Evolutionary conservation across 2,888 invertebrate species (phyloP).

Genomic region (Latrodectus hesperus): DNA sequence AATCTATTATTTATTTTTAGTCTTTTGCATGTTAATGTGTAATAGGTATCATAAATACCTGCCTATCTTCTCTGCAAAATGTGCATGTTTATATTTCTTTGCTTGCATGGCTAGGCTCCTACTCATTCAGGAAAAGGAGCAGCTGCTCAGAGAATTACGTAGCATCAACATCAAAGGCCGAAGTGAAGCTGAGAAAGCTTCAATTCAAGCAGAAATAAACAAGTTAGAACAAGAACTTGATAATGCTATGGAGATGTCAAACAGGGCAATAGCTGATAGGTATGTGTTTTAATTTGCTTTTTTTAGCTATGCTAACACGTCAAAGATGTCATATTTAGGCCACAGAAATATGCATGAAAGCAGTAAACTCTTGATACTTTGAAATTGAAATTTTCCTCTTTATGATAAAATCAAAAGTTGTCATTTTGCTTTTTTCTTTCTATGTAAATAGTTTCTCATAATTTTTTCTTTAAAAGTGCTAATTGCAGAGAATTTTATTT

Average conservation of each 20-base stretch:
- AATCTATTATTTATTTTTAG: slow-evolving; percentile 4
- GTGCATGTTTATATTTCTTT: slow-evolving; percentile 63
- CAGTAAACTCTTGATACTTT: too few species aligned
- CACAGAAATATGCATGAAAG: too few species aligned
- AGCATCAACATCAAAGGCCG: slow-evolving; percentile 81
- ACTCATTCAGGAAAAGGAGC: slow-evolving; percentile 96
- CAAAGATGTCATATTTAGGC: too few species aligned
- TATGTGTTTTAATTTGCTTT: slow-evolving; percentile 70
- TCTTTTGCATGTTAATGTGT: slow-evolving; percentile 38
- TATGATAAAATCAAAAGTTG: too few species aligned
- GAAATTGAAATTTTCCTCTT: too few species aligned
- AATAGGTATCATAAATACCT: slow-evolving; percentile 10
- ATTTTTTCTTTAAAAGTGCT: too few species aligned
- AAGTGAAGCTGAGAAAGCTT: slow-evolving; percentile 88
- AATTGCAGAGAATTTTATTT: too few species aligned
- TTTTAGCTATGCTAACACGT: too few species aligned
- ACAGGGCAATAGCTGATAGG: slow-evolving; percentile 93
- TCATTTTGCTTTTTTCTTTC: too few species aligned
- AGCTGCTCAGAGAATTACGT: slow-evolving; percentile 89
- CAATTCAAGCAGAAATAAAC: slow-evolving; percentile 88
- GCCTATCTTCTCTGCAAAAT: slow-evolving; percentile 55
- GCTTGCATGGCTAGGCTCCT: slow-evolving; percentile 79
- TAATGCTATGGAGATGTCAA: slow-evolving; percentile 91
- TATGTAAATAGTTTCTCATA: too few species aligned
- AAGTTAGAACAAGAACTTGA: slow-evolving; percentile 92